phyloP scores from a whole-genome alignment of 2,888 invertebrate genomes.

The Neelides folsomi region DNA sequence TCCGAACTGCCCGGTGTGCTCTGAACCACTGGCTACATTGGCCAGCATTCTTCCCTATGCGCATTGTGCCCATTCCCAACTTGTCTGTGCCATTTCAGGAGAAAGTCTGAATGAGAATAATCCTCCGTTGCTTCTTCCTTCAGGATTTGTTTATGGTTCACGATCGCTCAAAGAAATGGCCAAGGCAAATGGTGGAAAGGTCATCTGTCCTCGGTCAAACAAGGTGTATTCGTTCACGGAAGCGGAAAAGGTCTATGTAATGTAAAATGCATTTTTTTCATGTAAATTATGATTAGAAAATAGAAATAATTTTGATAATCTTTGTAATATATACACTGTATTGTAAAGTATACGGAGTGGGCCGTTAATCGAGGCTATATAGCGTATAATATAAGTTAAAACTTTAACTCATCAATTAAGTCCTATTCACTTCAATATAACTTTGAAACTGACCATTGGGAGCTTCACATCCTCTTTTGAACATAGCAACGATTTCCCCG shows the following conservation, averaged over 20 bases:
- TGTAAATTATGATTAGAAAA: not conserved
- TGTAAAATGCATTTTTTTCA: constrained; percentile 49
- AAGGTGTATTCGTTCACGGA: constrained; percentile 80
- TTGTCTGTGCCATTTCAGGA: constrained; percentile 81
- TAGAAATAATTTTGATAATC: not conserved
- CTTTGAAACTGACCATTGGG: no score
- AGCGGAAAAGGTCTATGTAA: constrained; percentile 91
- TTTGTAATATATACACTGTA: no score
- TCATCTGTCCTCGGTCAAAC: constrained; percentile 88
- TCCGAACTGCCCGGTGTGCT: constrained; percentile 84
- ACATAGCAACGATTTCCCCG: no score
- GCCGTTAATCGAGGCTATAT: no score
- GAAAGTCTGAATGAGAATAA: constrained; percentile 91
- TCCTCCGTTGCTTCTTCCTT: constrained; percentile 96
- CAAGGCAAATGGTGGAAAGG: constrained; percentile 71
- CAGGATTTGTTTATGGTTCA: constrained; percentile 93
- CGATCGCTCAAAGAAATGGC: constrained; percentile 86
- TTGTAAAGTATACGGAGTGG: no score
- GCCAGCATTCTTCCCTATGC: constrained; percentile 75
- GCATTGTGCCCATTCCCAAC: constrained; percentile 88
- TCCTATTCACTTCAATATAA: no score
- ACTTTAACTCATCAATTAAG: no score
- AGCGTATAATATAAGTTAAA: no score
- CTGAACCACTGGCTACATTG: constrained; percentile 69
- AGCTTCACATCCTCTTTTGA: no score